Conservation (phyloP, 1,140 invertebrate species). For the Hetaerina americana region DNA sequence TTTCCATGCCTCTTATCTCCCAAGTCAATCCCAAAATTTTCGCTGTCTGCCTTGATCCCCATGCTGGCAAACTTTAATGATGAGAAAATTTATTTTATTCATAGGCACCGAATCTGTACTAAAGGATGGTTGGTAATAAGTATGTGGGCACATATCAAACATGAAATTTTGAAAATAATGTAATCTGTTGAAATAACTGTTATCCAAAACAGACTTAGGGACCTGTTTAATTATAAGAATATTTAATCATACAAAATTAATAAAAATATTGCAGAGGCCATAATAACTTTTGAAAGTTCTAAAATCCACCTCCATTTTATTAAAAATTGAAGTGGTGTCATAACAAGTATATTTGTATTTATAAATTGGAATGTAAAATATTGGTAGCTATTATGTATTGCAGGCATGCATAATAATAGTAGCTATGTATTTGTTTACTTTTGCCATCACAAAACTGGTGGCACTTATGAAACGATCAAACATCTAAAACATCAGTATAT, state of each 20-base stretch:
- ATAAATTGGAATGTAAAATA: too few relatives aligned
- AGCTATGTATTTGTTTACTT: too few relatives aligned
- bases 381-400: too few relatives aligned
- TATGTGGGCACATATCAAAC: background rate
- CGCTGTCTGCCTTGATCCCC: conserved; percentile 39
- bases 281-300: too few relatives aligned
- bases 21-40: conserved; percentile 62
- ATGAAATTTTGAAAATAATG: background rate
- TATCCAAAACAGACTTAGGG: conserved; percentile 6
- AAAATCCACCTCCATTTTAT: too few relatives aligned
- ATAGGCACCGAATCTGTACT: too few relatives aligned
- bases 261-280: too few relatives aligned
- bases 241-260: conserved; percentile 1
- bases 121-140: conserved; percentile 12
- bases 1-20: conserved; percentile 57
- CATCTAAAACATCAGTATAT: conserved; percentile 7
- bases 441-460: too few relatives aligned
- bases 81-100: too few relatives aligned
- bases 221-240: conserved; percentile 1
- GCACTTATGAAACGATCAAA: background rate
- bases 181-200: background rate
- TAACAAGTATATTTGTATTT: too few relatives aligned
- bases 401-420: too few relatives aligned
- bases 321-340: too few relatives aligned
- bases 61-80: conserved; percentile 61